phyloP scores from a whole-genome alignment of 2,113 vertebrate species.

The Mixornis gularis region DNA sequence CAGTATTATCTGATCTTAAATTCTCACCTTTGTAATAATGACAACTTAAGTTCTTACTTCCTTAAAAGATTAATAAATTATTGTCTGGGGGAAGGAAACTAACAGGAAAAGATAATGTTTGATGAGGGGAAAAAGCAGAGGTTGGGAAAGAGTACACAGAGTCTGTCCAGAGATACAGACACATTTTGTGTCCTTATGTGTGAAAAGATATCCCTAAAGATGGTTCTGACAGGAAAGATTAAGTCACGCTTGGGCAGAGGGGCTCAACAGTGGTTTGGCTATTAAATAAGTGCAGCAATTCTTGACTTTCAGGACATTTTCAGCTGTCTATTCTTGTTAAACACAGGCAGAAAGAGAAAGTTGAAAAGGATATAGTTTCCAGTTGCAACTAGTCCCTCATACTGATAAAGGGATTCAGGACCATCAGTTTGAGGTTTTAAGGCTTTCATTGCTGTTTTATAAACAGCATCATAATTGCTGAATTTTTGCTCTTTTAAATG shows the following conservation, averaged over 20 bases:
- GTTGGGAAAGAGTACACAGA: not conserved
- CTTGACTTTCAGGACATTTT: not conserved
- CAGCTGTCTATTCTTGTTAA: not conserved
- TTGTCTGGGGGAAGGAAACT: not conserved
- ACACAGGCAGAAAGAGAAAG: not conserved
- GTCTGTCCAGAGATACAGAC: not conserved
- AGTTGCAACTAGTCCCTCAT: not conserved
- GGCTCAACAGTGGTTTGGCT: not conserved
- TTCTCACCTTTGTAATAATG: not conserved
- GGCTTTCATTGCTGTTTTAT: not conserved
- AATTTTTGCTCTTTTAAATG: not conserved
- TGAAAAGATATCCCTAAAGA: constrained; percentile 6
- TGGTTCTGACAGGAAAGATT: constrained; percentile 22
- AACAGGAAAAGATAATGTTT: not conserved
- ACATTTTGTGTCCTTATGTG: not conserved
- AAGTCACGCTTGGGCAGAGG: not conserved
- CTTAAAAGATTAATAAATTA: not conserved
- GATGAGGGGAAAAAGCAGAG: accelerated
- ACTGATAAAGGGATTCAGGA: not conserved
- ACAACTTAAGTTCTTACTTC: not conserved
- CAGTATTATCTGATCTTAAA: not conserved
- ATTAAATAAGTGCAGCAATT: not conserved
- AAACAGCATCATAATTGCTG: not conserved
- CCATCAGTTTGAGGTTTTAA: not conserved
- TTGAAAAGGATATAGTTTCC: not conserved